A percentile compares a stretch with the other conserved stretches of the same genome.
Conservation (phyloP, 2,113 vertebrate genomes). For the Gasterosteus aculeatus region DNA sequence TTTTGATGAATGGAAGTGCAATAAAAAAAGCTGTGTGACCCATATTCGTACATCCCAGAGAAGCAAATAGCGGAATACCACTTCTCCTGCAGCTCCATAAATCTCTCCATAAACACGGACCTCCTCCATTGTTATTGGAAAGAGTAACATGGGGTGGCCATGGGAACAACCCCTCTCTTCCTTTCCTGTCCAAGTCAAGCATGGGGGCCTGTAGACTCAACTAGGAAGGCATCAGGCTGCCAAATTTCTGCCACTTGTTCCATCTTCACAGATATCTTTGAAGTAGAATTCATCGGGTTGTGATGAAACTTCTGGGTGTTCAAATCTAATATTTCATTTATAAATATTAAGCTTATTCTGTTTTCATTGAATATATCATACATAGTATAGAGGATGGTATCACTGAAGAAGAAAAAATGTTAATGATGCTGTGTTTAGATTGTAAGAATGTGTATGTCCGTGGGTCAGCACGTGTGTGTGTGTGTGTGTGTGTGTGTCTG, state of each 20-base stretch:
- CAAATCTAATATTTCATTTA: background rate
- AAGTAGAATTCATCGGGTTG: background rate
- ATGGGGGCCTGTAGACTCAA: slow-evolving; percentile 35
- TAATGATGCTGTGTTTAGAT: slow-evolving; percentile 29
- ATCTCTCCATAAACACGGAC: slow-evolving; percentile 69
- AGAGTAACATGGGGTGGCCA: slow-evolving; percentile 63
- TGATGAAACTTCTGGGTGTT: background rate
- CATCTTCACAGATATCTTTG: slow-evolving; percentile 1
- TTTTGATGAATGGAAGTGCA: background rate
- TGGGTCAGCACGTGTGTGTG: background rate
- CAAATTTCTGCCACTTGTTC: background rate
- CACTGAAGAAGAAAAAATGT: slow-evolving; percentile 11
- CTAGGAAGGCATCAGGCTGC: slow-evolving; percentile 1
- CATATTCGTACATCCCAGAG: background rate
- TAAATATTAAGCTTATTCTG: background rate
- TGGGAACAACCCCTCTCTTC: slow-evolving; percentile 56
- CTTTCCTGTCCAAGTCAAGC: slow-evolving; percentile 29
- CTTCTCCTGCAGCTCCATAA: slow-evolving; percentile 57
- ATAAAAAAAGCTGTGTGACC: background rate
- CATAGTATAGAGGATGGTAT: slow-evolving; percentile 3
- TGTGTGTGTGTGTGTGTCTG: slow-evolving; percentile 11
- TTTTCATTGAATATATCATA: background rate
- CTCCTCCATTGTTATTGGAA: slow-evolving; percentile 70
- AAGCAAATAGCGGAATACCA: slow-evolving; percentile 35
- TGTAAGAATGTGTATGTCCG: slow-evolving; percentile 13